Conservation (phyloP, 2,797 vertebrate species). For the Enteromius mattozi region DNA sequence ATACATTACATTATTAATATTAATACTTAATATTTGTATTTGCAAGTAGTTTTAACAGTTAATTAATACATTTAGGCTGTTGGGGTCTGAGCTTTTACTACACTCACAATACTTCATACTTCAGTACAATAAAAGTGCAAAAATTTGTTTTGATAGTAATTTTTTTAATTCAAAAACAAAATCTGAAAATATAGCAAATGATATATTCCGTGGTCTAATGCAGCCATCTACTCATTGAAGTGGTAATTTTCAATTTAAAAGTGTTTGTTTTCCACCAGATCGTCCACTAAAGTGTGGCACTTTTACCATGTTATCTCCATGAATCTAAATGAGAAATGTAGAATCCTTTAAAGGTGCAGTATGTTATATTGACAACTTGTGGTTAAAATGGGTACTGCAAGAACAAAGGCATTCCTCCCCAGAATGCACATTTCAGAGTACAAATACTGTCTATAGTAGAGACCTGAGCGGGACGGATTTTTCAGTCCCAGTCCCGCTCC, state of each 20-base stretch:
- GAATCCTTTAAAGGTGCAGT: neutral
- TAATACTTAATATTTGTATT: neutral
- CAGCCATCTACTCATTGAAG: neutral
- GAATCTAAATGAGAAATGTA: neutral
- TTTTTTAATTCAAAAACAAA: neutral
- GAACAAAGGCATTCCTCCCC: no score
- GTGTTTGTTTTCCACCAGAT: neutral
- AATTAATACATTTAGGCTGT: neutral
- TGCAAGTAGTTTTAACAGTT: neutral
- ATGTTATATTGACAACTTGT: no score
- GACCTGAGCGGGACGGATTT: no score
- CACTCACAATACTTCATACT: neutral
- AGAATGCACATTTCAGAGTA: no score
- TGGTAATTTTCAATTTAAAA: neutral
- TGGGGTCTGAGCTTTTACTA: neutral
- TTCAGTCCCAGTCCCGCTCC: no score
- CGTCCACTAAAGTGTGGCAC: neutral
- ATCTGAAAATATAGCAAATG: neutral
- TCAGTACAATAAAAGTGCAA: neutral
- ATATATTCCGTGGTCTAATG: neutral
- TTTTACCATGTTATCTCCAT: neutral
- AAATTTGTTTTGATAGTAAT: neutral
- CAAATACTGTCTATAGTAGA: no score
- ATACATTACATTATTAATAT: neutral
- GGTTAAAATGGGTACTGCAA: no score